Percentiles rank a stretch among this genome's conserved stretches.
Conservation (phyloP, 2,797 vertebrate species). For the Lacerta agilis region DNA sequence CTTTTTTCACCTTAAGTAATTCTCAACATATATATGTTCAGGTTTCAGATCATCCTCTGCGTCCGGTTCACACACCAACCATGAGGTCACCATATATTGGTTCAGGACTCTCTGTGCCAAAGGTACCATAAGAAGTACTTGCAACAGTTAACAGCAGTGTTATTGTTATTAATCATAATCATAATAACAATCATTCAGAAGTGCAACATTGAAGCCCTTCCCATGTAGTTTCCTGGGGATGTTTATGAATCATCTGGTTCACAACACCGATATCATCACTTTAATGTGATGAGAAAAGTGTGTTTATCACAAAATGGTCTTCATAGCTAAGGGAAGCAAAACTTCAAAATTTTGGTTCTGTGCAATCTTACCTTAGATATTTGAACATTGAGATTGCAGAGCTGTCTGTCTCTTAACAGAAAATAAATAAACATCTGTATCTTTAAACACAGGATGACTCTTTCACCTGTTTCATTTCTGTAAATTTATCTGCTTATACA, state of each 20-base stretch:
- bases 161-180: neutral
- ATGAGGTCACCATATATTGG: slow-evolving; percentile 89
- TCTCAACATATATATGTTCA: slow-evolving; percentile 59
- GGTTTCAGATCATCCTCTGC: slow-evolving; percentile 86
- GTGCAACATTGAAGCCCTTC: too few relatives aligned
- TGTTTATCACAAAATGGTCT: slow-evolving; percentile 1
- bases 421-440: slow-evolving; percentile 2
- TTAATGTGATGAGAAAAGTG: slow-evolving; percentile 15
- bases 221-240: slow-evolving; percentile 14
- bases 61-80: slow-evolving; percentile 89
- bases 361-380: neutral
- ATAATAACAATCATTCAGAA: too few relatives aligned
- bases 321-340: neutral
- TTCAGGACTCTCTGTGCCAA: slow-evolving; percentile 87
- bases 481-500: neutral
- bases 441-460: neutral
- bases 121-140: slow-evolving; percentile 78
- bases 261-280: neutral
- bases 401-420: neutral
- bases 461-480: neutral
- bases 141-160: neutral
- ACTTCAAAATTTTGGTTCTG: slow-evolving; percentile 44
- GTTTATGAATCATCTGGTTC: neutral
- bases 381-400: slow-evolving; percentile 14
- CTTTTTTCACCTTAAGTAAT: slow-evolving; percentile 45